These are phyloP conservation scores for Drosophila teissieri DNA, from an alignment of 1,140 invertebrate genomes.

Conservation along the genomic window DNA sequence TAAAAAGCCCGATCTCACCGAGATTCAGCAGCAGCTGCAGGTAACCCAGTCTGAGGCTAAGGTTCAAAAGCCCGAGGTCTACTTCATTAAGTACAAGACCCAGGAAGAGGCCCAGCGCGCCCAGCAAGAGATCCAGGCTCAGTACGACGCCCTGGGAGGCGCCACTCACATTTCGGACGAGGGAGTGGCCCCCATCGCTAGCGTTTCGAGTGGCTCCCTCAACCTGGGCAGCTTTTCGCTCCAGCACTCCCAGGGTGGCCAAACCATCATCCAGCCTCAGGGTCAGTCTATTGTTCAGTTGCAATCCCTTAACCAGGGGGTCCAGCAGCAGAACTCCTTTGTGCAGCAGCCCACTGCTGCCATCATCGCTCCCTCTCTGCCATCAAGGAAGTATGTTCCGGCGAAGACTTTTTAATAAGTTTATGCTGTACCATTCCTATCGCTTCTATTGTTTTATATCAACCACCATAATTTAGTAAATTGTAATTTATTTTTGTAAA, in stretches of 20 bases:
- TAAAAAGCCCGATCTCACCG: slow-evolving; percentile 86
- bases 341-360: slow-evolving; percentile 16
- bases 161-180: slow-evolving; percentile 81
- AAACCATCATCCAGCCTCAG: slow-evolving; percentile 20
- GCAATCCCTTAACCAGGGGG: not conserved
- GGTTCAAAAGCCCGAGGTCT: slow-evolving; percentile 89
- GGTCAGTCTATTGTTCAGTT: slow-evolving; percentile 26
- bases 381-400: slow-evolving; percentile 63
- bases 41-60: slow-evolving; percentile 69
- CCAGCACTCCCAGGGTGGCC: slow-evolving; percentile 36
- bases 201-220: slow-evolving; percentile 64
- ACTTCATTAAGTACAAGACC: slow-evolving; percentile 91
- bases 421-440: not conserved
- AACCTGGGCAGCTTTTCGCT: slow-evolving; percentile 60
- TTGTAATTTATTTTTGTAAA: slow-evolving; percentile 4
- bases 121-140: slow-evolving; percentile 82
- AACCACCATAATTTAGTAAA: slow-evolving; percentile 37
- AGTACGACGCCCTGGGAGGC: slow-evolving; percentile 79
- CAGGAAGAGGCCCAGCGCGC: slow-evolving; percentile 86
- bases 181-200: slow-evolving; percentile 77
- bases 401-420: slow-evolving; percentile 64
- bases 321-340: slow-evolving; percentile 45
- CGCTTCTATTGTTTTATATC: slow-evolving; percentile 28
- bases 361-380: slow-evolving; percentile 37
- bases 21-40: slow-evolving; percentile 77